These are phyloP conservation scores for Aplysia californica DNA, from an alignment of 1,140 invertebrate species.

Conservation along the genomic window DNA sequence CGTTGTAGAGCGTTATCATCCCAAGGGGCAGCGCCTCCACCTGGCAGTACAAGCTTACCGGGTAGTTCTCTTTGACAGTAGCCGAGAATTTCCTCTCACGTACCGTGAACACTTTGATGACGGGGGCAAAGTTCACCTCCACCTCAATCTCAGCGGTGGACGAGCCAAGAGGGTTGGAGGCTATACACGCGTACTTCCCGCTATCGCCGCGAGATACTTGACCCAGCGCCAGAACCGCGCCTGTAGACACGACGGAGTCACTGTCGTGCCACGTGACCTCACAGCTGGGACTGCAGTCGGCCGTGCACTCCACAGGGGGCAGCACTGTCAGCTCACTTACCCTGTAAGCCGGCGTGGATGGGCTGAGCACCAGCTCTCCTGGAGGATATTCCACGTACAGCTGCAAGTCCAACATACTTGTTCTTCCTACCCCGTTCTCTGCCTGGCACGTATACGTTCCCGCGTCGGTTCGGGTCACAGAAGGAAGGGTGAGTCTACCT, in stretches of 20 bases:
- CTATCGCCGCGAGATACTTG: too few species aligned
- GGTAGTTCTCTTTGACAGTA: conserved; percentile 7
- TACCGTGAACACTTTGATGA: conserved; percentile 21
- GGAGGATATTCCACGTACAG: conserved; percentile 8
- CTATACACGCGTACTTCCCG: too few species aligned
- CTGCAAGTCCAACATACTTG: conserved; percentile 13
- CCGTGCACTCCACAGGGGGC: conserved; percentile 12
- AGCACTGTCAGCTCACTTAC: not conserved
- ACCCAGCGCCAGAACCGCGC: not conserved
- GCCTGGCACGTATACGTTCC: conserved; percentile 30
- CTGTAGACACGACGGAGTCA: not conserved
- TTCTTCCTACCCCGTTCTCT: conserved; percentile 23
- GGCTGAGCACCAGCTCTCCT: not conserved
- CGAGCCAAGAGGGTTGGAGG: too few species aligned
- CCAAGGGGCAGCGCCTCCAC: conserved; percentile 8
- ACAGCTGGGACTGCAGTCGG: conserved; percentile 27
- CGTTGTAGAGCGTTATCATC: conserved; percentile 21
- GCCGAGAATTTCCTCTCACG: conserved; percentile 4
- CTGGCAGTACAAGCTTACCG: conserved; percentile 20
- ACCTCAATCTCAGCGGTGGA: not conserved
- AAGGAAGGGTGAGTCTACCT: not conserved
- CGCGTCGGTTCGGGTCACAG: conserved; percentile 13
- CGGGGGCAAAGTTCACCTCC: not conserved
- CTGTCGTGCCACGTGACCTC: conserved; percentile 16
- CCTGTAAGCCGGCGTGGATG: not conserved